phyloP scores from a whole-genome alignment of 2,797 vertebrate species.

The Balearica regulorum region DNA sequence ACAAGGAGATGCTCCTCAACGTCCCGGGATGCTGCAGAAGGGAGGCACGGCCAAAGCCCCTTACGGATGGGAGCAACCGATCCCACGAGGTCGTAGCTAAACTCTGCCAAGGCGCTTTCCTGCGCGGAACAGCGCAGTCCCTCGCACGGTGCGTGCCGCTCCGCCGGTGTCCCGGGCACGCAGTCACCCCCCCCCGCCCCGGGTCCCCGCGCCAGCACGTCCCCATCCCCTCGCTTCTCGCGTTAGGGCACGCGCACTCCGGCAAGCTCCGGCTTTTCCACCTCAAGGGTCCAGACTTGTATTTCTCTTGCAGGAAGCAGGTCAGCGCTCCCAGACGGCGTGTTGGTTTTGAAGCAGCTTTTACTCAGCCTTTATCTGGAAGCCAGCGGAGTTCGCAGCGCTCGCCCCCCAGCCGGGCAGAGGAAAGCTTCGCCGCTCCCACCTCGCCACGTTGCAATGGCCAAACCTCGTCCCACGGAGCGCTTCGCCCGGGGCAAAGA shows the following conservation, averaged over 20 bases:
- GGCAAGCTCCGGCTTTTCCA: background rate
- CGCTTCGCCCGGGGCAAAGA: background rate
- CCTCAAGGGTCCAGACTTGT: background rate
- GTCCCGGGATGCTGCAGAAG: background rate
- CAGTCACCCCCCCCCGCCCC: accelerated
- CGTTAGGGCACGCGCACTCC: accelerated
- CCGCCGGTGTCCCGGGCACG: accelerated
- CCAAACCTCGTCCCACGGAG: background rate
- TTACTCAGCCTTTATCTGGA: background rate
- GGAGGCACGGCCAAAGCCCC: background rate
- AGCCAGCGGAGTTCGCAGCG: background rate
- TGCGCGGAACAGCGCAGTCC: accelerated
- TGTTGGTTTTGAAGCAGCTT: background rate
- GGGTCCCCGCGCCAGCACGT: no score
- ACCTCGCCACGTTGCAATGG: background rate
- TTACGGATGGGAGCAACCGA: accelerated
- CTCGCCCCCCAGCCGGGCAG: background rate
- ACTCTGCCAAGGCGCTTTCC: background rate
- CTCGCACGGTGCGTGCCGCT: accelerated
- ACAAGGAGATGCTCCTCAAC: background rate
- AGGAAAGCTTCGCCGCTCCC: background rate
- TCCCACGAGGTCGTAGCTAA: background rate
- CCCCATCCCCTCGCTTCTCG: accelerated
- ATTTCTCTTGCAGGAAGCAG: background rate
- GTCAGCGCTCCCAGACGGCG: accelerated